Evolutionary conservation across 2,797 vertebrate genomes (phyloP), one percentile per base, ranked within the genome.

Genomic region (Liasis olivaceus): DNA sequence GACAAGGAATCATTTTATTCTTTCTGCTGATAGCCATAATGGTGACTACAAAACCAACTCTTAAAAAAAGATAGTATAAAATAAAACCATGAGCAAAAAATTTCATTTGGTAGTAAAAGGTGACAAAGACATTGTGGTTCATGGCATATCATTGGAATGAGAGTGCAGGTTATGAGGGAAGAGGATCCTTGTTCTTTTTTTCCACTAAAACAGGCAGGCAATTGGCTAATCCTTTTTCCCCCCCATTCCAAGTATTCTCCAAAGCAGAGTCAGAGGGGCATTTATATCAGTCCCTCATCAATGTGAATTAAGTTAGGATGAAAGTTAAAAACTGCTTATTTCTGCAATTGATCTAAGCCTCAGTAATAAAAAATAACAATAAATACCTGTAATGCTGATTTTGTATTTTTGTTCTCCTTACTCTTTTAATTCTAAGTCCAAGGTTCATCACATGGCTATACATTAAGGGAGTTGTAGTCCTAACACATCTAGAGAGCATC

Each of bases 1-100:
- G 96, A 95, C 94, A 92, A 87, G 91, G 93, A 91, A 91, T 90
- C 91, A n/a, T 91, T 95, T 91, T 93, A 85, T 92, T 66, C 93
- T 92, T 95, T 89, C 94, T 95, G 90, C 94, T 96, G 95, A 96
- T 93, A 72, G 95, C 96, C 95, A 95, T 95, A n/a, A 22, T 95
- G 93, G 91, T 88, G 94, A 95, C 95, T 95, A 97, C 93, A 95
- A 95, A 94, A 96, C 88, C 94, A 94, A 60, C 88, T 90, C 28
- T 91, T 88, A 90, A 54, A 88, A 90, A 94, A 94, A 85, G 84
- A 87, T 28, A 69, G 17, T 90, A 72, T 90, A 86, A 85, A 93
- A 92, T 89, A 94, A 93, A 94, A 91, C 51, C 72, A 95, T 59
- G 24, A 85, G 2, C 91, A 89, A 90, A 89, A 31, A 88, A 22